Evolutionary conservation across 2,797 vertebrate genomes (phyloP).

Genomic region (Liasis olivaceus): DNA sequence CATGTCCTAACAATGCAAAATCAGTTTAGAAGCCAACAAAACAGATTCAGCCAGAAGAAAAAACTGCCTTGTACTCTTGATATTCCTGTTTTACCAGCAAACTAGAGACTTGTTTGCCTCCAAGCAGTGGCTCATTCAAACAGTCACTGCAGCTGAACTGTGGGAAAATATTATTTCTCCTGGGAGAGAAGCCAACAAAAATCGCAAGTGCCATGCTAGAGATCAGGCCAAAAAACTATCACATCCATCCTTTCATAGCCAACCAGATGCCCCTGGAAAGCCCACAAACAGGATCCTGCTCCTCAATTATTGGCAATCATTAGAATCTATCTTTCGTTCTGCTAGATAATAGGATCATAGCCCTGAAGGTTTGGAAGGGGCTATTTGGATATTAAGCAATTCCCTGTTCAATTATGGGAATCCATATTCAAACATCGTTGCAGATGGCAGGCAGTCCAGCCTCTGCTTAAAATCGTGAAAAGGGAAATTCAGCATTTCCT

Average conservation of each 20-base stretch:
- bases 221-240: not conserved
- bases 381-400: not conserved
- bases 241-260: not conserved
- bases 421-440: not conserved
- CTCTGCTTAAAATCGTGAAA: not conserved
- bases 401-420: not conserved
- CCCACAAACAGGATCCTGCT: not conserved
- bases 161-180: not conserved
- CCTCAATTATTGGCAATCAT: not conserved
- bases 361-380: not conserved
- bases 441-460: not conserved
- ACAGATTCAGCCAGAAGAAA: not conserved
- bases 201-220: not conserved
- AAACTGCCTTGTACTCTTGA: not conserved
- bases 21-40: not conserved
- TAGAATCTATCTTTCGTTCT: not conserved
- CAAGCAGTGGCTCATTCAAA: fast-evolving
- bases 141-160: not conserved
- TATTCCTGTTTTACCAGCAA: not conserved
- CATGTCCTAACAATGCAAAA: not conserved
- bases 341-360: not conserved
- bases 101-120: not conserved
- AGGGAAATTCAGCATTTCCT: not conserved
- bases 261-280: not conserved
- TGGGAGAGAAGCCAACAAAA: not conserved